These are phyloP conservation scores for Ailurus styani DNA, from an alignment of 2,113 vertebrate species.

Conservation along the genomic window DNA sequence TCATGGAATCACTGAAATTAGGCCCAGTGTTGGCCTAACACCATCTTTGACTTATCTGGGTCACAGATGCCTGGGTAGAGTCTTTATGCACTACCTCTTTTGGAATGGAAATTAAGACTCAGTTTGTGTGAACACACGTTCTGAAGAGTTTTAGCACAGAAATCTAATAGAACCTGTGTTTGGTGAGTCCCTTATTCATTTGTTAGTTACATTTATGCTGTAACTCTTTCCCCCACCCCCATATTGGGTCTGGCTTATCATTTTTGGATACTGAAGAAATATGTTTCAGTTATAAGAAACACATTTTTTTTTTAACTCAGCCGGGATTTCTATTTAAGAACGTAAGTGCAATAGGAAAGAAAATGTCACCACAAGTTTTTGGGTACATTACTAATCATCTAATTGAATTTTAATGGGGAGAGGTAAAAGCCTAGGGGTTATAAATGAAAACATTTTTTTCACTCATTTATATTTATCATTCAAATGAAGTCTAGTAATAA, in stretches of 20 bases:
- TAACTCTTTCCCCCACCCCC: background rate
- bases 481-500: background rate
- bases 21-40: background rate
- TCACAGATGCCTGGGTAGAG: background rate
- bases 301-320: background rate
- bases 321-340: background rate
- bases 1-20: background rate
- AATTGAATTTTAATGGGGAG: constrained; percentile 36
- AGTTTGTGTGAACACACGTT: background rate
- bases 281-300: background rate
- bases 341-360: background rate
- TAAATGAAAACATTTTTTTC: constrained; percentile 15
- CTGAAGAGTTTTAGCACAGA: background rate
- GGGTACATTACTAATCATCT: background rate
- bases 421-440: background rate
- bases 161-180: background rate
- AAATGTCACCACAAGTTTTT: background rate
- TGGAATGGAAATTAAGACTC: background rate
- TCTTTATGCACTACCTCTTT: background rate
- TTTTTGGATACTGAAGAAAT: constrained; percentile 17
- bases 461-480: constrained; percentile 16
- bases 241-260: background rate
- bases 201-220: background rate
- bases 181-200: background rate
- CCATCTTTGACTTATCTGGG: background rate